Percentiles rank a stretch among this genome's conserved stretches.
These are phyloP conservation scores for Rhinogobius similis DNA, from an alignment of 2,113 vertebrate species.

Conservation along the genomic window DNA sequence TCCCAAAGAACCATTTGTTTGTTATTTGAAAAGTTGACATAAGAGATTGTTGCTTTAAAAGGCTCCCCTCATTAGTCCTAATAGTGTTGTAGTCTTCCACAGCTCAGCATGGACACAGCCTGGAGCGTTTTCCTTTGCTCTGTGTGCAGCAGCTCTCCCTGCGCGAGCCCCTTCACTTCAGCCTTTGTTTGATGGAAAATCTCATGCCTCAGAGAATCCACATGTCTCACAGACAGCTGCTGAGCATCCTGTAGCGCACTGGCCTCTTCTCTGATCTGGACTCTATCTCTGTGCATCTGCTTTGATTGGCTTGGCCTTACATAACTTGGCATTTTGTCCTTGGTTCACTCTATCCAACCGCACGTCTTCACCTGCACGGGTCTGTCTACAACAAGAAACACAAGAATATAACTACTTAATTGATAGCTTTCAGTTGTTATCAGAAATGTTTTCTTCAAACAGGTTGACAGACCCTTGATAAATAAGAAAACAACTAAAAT, in stretches of 20 bases:
- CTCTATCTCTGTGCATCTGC: constrained; percentile 71
- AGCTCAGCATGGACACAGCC: constrained; percentile 51
- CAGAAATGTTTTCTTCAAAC: neutral
- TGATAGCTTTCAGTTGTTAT: neutral
- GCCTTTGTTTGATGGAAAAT: constrained; percentile 77
- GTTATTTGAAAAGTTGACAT: neutral
- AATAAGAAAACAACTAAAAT: too few relatives aligned
- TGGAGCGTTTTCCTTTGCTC: constrained; percentile 57
- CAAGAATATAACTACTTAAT: neutral
- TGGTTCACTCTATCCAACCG: constrained; percentile 26
- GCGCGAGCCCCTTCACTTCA: constrained; percentile 64
- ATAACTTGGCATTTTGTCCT: constrained; percentile 69
- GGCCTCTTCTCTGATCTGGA: constrained; percentile 72
- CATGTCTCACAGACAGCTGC: constrained; percentile 76
- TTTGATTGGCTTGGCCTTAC: constrained; percentile 74
- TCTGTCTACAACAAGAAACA: neutral
- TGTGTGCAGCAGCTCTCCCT: constrained; percentile 51
- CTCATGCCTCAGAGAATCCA: constrained; percentile 74
- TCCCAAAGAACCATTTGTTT: too few relatives aligned
- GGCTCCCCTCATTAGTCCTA: neutral
- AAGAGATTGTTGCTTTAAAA: constrained; percentile 8
- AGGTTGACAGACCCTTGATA: too few relatives aligned
- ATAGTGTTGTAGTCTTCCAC: constrained; percentile 24
- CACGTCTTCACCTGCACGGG: constrained; percentile 8
- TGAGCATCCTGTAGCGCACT: constrained; percentile 69